These are phyloP conservation scores for Tanaodytes sp. DNA, from an alignment of 2,888 invertebrate species.

Conservation along the genomic window DNA sequence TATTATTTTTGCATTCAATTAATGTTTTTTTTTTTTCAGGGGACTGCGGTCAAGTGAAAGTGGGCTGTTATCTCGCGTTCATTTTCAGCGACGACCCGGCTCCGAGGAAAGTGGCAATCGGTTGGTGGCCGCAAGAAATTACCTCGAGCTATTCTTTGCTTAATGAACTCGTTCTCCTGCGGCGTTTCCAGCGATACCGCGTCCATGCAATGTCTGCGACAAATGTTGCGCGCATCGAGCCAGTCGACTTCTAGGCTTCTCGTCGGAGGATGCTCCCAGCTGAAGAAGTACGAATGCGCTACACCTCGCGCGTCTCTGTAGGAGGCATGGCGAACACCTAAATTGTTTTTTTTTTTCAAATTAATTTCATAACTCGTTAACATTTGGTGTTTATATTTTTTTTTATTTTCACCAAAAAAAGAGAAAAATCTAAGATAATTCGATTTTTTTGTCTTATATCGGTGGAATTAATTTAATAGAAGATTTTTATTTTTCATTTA, in stretches of 20 bases:
- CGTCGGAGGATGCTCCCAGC: conserved; percentile 90
- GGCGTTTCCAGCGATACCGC: conserved; percentile 92
- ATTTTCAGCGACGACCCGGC: conserved; percentile 7
- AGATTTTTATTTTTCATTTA: too few species aligned
- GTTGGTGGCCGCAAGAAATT: conserved; percentile 66
- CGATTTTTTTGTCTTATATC: too few species aligned
- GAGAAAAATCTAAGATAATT: too few species aligned
- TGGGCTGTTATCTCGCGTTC: conserved; percentile 42
- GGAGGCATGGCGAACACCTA: conserved; percentile 87
- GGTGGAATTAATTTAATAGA: too few species aligned
- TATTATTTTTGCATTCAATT: background rate
- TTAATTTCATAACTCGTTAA: too few species aligned
- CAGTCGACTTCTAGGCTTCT: conserved; percentile 89
- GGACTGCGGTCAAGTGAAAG: conserved; percentile 59
- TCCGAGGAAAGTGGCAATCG: conserved; percentile 35
- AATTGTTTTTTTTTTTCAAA: conserved; percentile 1
- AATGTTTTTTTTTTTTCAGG: conserved; percentile 22
- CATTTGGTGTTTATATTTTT: too few species aligned
- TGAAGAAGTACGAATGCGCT: conserved; percentile 94
- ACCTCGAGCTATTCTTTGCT: conserved; percentile 87
- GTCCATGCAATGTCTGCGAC: conserved; percentile 94
- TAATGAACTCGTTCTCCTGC: conserved; percentile 91
- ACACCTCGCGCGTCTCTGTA: conserved; percentile 91
- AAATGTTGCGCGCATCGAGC: conserved; percentile 92
- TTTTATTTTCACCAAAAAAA: too few species aligned